Percentiles rank a stretch among this genome's conserved stretches.
phyloP scores from a whole-genome alignment of 1,140 invertebrate genomes.

The Drosophila subpulchrella region DNA sequence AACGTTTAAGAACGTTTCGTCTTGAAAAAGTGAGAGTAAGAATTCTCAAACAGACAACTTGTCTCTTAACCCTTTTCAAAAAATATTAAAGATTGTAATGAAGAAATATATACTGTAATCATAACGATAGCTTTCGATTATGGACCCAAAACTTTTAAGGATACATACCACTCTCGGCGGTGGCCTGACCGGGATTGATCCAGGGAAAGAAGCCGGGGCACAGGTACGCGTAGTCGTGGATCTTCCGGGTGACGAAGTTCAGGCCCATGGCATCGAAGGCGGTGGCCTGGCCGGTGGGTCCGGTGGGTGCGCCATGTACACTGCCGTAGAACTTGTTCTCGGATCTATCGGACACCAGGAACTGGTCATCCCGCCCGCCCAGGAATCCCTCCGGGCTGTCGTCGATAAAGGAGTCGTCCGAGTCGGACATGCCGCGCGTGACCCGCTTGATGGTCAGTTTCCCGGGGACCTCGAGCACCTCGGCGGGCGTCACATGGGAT shows the following conservation, averaged over 20 bases:
- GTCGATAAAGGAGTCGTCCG: conserved; percentile 92
- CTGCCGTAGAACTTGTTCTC: conserved; percentile 94
- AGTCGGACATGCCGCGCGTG: conserved; percentile 90
- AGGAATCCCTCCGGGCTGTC: conserved; percentile 91
- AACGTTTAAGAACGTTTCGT: too few relatives aligned
- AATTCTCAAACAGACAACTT: too few relatives aligned
- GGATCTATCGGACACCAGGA: conserved; percentile 92
- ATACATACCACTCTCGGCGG: conserved; percentile 88
- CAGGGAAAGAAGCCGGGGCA: conserved; percentile 95
- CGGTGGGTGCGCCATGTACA: conserved; percentile 81
- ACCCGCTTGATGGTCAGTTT: conserved; percentile 83
- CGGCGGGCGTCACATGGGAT: conserved; percentile 75
- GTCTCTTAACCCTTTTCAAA: too few relatives aligned
- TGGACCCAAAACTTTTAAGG: not conserved
- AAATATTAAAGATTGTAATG: too few relatives aligned
- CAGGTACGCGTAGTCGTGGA: conserved; percentile 90
- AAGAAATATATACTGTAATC: too few relatives aligned
- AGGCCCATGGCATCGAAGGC: conserved; percentile 86
- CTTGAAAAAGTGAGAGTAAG: too few relatives aligned
- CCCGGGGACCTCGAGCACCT: conserved; percentile 84
- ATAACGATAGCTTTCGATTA: too few relatives aligned
- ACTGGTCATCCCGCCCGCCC: conserved; percentile 91
- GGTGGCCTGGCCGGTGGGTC: conserved; percentile 80
- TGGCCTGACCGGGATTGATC: conserved; percentile 94
- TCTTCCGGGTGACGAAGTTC: conserved; percentile 86